Conservation (phyloP, 2,113 vertebrate species). For the Melanotaenia duboulayi region DNA sequence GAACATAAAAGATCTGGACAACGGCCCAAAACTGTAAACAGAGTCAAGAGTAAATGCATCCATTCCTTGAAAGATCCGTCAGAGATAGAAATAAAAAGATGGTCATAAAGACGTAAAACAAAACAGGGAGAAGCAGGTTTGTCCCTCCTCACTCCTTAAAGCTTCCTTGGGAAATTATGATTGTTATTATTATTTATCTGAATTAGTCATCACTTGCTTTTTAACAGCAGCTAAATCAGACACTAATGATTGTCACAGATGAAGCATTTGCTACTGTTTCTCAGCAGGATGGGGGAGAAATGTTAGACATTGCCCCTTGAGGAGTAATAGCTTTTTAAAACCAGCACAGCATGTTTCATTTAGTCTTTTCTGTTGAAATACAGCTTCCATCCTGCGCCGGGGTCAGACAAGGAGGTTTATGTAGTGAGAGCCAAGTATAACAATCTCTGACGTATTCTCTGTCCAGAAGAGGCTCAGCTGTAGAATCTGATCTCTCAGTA, state of each 20-base stretch:
- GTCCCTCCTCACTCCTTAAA: constrained; percentile 37
- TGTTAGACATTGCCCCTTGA: constrained; percentile 5
- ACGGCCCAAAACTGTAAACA: constrained; percentile 36
- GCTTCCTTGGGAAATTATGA: constrained; percentile 31
- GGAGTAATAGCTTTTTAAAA: constrained; percentile 13
- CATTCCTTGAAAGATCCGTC: constrained; percentile 26
- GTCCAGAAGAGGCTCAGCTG: constrained; percentile 44
- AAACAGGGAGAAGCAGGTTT: background rate
- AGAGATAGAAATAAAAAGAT: constrained; percentile 32
- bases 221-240: constrained; percentile 38
- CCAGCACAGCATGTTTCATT: constrained; percentile 27
- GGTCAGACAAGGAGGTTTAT: constrained; percentile 32
- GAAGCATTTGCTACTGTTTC: constrained; percentile 26
- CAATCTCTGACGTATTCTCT: constrained; percentile 33
- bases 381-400: constrained; percentile 5
- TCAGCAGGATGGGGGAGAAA: constrained; percentile 15
- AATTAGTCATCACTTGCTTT: constrained; percentile 39
- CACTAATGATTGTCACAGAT: constrained; percentile 40
- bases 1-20: constrained; percentile 50
- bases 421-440: constrained; percentile 38
- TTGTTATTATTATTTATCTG: constrained; percentile 28
- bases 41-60: constrained; percentile 40
- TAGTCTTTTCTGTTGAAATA: constrained; percentile 22
- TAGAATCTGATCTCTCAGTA: constrained; percentile 48
- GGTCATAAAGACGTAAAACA: constrained; percentile 14